Percentiles rank a stretch among this genome's conserved stretches.
These are phyloP conservation scores for Coecobrya sp. DNA, from an alignment of 2,888 invertebrate species.

Conservation along the genomic window DNA sequence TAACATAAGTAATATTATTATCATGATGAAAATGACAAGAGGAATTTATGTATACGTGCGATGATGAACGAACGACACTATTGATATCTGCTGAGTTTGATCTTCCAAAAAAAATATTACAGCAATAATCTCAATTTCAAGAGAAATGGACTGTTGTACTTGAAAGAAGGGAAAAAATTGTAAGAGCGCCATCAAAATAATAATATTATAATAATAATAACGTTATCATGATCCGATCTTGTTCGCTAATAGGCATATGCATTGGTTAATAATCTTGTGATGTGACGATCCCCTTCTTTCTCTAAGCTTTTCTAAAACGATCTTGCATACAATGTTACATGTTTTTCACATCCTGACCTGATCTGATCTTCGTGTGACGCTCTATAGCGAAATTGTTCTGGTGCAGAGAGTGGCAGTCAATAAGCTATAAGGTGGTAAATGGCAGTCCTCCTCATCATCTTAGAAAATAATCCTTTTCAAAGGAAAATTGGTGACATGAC, in stretches of 20 bases:
- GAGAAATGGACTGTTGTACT: no score
- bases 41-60: background rate
- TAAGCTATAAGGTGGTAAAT: background rate
- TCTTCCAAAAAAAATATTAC: background rate
- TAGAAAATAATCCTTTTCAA: constrained; percentile 1
- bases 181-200: background rate
- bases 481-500: constrained; percentile 15
- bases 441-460: background rate
- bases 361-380: background rate
- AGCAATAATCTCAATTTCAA: no score
- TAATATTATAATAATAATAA: background rate
- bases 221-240: background rate
- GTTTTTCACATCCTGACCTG: background rate
- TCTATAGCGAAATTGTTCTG: background rate
- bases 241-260: background rate
- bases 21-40: background rate
- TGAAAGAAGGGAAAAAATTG: no score
- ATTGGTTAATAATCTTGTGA: background rate
- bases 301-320: background rate
- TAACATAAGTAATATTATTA: background rate
- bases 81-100: background rate
- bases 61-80: background rate
- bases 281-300: background rate
- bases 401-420: background rate
- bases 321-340: background rate